These are phyloP conservation scores for Cheilosia scutellata DNA, from an alignment of 2,888 invertebrate genomes.

Conservation along the genomic window DNA sequence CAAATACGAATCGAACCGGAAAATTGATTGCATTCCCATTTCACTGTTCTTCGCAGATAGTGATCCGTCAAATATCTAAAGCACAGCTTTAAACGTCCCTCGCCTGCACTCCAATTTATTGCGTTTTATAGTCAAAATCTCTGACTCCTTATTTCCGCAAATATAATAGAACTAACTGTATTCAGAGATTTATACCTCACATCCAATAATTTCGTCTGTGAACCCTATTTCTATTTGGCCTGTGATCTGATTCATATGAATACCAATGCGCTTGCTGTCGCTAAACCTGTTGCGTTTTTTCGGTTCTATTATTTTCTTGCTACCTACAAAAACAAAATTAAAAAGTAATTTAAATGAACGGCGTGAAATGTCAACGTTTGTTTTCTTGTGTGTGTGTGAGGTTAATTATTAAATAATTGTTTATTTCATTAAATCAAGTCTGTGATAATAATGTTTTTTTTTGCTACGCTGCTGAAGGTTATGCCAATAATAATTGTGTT, in stretches of 20 bases:
- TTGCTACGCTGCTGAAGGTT: constrained; percentile 1
- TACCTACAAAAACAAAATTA: not conserved
- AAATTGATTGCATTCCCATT: constrained; percentile 1
- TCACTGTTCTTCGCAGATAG: not conserved
- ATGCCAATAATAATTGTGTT: not conserved
- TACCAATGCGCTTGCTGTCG: constrained; percentile 52
- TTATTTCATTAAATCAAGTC: not conserved
- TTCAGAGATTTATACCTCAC: constrained; percentile 22
- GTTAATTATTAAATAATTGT: not conserved
- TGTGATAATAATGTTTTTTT: not conserved
- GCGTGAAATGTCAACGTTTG: not conserved
- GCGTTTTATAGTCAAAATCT: constrained; percentile 13
- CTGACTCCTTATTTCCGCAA: constrained; percentile 9
- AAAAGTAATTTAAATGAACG: not conserved
- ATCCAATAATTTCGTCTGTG: no score
- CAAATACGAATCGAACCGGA: constrained; percentile 31
- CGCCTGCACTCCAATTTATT: constrained; percentile 2
- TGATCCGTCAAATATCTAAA: constrained; percentile 55
- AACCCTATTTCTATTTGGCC: no score
- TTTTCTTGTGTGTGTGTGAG: not conserved
- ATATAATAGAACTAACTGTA: constrained; percentile 56
- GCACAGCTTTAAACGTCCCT: constrained; percentile 40
- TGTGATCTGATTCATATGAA: no score
- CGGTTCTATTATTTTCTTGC: constrained; percentile 12
- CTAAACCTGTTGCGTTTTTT: constrained; percentile 73